A percentile compares a stretch with the other conserved stretches of the same genome.
phyloP scores from a whole-genome alignment of 2,797 vertebrate genomes.

The Synaphobranchus kaupii region DNA sequence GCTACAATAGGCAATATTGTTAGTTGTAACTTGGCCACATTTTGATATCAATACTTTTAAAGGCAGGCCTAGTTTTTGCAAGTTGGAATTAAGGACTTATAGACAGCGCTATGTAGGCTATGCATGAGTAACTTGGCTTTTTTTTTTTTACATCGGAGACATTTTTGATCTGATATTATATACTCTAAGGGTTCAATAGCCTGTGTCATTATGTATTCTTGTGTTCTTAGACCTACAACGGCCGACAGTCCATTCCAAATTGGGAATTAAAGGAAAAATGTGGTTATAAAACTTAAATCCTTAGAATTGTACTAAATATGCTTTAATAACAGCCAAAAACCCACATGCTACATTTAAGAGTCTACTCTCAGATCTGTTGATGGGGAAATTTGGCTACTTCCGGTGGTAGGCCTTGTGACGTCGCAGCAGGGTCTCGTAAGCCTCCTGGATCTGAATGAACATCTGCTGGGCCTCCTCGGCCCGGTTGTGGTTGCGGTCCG shows the following conservation, averaged over 20 bases:
- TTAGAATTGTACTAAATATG: neutral
- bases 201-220: no score
- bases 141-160: no score
- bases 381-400: conserved; percentile 43
- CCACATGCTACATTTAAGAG: neutral
- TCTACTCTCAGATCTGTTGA: neutral
- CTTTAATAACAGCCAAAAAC: neutral
- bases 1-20: no score
- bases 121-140: no score
- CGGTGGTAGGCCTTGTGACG: conserved; percentile 59
- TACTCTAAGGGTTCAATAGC: no score
- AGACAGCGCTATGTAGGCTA: no score
- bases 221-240: no score
- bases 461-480: conserved; percentile 74
- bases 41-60: no score
- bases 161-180: no score
- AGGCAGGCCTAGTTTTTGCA: no score
- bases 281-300: neutral
- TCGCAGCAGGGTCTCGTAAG: conserved; percentile 77
- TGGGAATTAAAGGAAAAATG: neutral
- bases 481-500: conserved; percentile 81
- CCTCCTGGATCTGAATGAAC: conserved; percentile 85
- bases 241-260: neutral
- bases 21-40: no score
- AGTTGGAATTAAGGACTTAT: no score